These are phyloP conservation scores for Ameiurus melas DNA, from an alignment of 2,113 vertebrate genomes.

Conservation along the genomic window DNA sequence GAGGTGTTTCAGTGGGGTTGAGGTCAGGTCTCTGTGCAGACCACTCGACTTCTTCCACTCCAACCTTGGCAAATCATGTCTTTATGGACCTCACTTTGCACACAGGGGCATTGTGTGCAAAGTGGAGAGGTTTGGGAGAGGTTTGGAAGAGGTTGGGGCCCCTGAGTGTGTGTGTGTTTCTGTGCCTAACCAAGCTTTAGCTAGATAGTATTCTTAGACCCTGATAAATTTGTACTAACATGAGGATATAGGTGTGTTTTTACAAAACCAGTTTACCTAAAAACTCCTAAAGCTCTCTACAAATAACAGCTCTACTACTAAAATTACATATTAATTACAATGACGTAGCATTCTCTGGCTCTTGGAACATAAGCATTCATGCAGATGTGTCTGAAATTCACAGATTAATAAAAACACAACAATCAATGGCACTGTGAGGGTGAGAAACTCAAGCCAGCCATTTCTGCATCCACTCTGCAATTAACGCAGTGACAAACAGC, in stretches of 20 bases:
- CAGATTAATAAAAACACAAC: constrained; percentile 30
- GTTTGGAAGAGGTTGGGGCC: not conserved
- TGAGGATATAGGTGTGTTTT: not conserved
- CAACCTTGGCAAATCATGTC: not conserved
- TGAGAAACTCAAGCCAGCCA: constrained; percentile 16
- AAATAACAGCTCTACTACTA: not conserved
- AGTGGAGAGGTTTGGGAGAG: not conserved
- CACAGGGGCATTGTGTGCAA: not conserved
- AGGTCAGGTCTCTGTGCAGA: not conserved
- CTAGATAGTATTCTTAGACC: not conserved
- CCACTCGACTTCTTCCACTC: not conserved
- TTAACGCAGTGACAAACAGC: constrained; percentile 32
- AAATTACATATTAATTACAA: constrained; percentile 20
- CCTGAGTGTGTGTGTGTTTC: not conserved
- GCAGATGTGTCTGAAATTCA: constrained; percentile 13
- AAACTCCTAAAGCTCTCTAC: not conserved
- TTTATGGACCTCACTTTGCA: not conserved
- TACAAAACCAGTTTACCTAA: not conserved
- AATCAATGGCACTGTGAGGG: constrained; percentile 4
- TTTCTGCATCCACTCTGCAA: constrained; percentile 10
- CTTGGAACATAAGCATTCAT: constrained; percentile 16
- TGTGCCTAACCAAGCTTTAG: not conserved
- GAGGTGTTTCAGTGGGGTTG: not conserved
- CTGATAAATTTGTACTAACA: not conserved
- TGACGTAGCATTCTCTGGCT: constrained; percentile 10